phyloP scores from a whole-genome alignment of 1,140 invertebrate species.

The Drosophila kepulauana region DNA sequence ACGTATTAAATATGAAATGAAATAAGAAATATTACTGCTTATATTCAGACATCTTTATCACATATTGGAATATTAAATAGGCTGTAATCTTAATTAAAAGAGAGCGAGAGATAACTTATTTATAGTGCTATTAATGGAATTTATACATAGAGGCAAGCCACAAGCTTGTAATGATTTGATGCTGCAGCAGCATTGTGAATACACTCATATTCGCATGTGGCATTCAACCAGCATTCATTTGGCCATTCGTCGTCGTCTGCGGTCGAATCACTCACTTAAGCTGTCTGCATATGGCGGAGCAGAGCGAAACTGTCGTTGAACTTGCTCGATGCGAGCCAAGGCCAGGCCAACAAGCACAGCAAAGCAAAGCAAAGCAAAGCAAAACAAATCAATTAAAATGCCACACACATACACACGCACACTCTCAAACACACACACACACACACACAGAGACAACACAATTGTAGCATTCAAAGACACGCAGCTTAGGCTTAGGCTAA shows the following conservation, averaged over 20 bases:
- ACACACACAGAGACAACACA: constrained; percentile 4
- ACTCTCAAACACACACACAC: constrained; percentile 16
- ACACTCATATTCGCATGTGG: constrained; percentile 25
- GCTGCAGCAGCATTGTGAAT: neutral
- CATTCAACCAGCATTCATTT: constrained; percentile 42
- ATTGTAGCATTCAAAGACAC: constrained; percentile 14
- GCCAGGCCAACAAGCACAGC: constrained; percentile 26
- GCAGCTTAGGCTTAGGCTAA: constrained; percentile 59
- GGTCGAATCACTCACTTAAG: constrained; percentile 54
- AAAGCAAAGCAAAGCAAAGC: constrained; percentile 59
- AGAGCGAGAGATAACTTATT: constrained; percentile 5
- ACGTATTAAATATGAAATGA: constrained; percentile 8
- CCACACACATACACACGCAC: constrained; percentile 26
- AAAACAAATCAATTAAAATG: constrained; percentile 83
- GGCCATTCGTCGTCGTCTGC: constrained; percentile 45
- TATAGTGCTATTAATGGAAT: neutral
- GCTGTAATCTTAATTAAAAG: neutral
- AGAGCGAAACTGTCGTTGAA: constrained; percentile 43
- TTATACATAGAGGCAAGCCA: neutral
- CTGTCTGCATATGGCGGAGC: constrained; percentile 46
- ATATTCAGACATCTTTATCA: neutral
- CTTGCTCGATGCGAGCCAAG: constrained; percentile 44
- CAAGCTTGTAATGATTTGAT: constrained; percentile 6
- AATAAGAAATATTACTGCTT: neutral
- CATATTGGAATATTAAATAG: neutral